Evolutionary conservation across 1,140 invertebrate genomes (phyloP).

Genomic region (Ruditapes philippinarum): DNA sequence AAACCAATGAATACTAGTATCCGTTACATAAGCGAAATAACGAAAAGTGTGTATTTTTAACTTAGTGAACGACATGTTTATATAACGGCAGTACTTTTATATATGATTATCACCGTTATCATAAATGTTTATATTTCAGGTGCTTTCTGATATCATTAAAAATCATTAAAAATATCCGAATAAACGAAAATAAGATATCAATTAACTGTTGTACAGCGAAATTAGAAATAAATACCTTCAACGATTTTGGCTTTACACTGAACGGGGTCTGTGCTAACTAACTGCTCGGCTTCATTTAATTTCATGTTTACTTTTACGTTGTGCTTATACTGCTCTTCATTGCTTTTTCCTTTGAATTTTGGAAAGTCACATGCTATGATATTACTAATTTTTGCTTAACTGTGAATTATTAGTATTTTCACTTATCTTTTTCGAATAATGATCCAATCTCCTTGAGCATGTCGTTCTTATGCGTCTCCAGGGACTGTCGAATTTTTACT

Average conservation of each 20-base stretch:
- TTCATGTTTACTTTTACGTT: not conserved
- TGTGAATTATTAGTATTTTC: not conserved
- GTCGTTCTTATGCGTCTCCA: not conserved
- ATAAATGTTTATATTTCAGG: not conserved
- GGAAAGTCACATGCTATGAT: not conserved
- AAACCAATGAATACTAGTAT: no score
- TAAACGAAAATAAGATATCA: no score
- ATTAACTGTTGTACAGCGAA: no score
- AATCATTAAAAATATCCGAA: not conserved
- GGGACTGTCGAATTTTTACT: not conserved
- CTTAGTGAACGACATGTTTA: no score
- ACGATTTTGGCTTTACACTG: no score
- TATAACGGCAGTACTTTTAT: no score
- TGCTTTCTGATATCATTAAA: not conserved
- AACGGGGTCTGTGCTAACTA: no score
- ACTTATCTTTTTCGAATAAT: conserved; percentile 30
- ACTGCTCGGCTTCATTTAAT: no score
- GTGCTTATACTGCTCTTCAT: conserved; percentile 6
- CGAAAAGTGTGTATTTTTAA: no score
- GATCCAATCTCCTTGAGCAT: conserved; percentile 18
- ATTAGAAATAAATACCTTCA: no score
- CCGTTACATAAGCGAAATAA: no score
- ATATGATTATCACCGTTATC: not conserved
- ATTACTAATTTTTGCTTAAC: conserved; percentile 8
- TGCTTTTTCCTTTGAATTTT: not conserved